A percentile compares a stretch with the other conserved stretches of the same genome.
phyloP scores from a whole-genome alignment of 30 jellyfish, hydroid and myxozoan species.

The Aurelia coerulea region DNA sequence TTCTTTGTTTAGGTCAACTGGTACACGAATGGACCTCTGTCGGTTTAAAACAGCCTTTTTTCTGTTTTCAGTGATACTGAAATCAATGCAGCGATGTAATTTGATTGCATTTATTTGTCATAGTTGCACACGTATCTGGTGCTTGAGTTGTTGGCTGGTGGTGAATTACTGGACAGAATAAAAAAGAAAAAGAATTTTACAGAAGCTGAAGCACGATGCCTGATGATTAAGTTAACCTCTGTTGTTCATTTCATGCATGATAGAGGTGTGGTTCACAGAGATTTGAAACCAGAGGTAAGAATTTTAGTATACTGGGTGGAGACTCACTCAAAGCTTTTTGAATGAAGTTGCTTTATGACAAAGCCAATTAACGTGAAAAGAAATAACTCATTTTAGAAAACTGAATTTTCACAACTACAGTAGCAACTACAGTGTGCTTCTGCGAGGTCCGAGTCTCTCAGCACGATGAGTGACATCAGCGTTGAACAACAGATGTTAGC shows the following conservation, averaged over 20 bases:
- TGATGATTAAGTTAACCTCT: slow-evolving; percentile 84
- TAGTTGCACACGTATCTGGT: slow-evolving; percentile 92
- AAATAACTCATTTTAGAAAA: no score
- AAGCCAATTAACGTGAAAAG: no score
- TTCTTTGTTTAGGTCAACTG: no score
- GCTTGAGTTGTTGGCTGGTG: slow-evolving; percentile 88
- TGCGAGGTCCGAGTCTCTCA: slow-evolving; percentile 74
- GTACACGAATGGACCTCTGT: no score
- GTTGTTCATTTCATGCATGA: slow-evolving; percentile 92
- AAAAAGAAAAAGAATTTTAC: slow-evolving; percentile 80
- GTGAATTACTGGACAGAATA: slow-evolving; percentile 90
- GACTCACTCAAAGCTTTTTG: no score
- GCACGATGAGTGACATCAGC: slow-evolving; percentile 79
- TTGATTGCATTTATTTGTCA: background rate
- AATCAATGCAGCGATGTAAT: no score
- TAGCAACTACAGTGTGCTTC: slow-evolving; percentile 56
- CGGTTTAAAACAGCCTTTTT: no score
- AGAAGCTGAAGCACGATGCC: slow-evolving; percentile 89
- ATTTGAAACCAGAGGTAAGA: slow-evolving; percentile 93
- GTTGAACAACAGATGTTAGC: slow-evolving; percentile 61
- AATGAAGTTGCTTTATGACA: no score
- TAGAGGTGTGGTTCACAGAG: slow-evolving; percentile 96
- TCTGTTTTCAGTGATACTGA: no score
- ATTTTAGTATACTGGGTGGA: no score
- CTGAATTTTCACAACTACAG: no score